These are phyloP conservation scores for Trachops cirrhosus DNA, from an alignment of 2,797 vertebrate genomes.

Conservation along the genomic window DNA sequence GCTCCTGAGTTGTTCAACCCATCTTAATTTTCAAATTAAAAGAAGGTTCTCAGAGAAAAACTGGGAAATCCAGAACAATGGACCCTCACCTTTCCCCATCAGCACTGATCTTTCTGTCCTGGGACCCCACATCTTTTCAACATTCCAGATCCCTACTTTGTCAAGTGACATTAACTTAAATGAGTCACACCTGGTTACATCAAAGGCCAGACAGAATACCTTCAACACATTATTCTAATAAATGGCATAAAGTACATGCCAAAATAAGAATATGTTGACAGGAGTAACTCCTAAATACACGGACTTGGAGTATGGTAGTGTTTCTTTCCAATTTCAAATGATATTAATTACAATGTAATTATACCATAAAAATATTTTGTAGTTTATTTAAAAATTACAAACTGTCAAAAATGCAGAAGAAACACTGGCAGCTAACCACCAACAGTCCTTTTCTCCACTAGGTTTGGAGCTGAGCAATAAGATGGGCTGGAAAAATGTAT, in stretches of 20 bases:
- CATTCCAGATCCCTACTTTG: neutral
- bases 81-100: neutral
- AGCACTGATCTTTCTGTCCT: neutral
- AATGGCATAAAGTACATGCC: neutral
- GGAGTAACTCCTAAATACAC: neutral
- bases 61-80: neutral
- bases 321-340: conserved; percentile 31
- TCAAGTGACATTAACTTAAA: conserved; percentile 37
- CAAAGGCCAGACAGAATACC: conserved; percentile 1
- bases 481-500: neutral
- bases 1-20: neutral
- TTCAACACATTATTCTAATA: neutral
- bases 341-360: neutral
- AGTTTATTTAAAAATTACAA: conserved; percentile 16
- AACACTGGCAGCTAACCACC: neutral
- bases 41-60: neutral
- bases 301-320: neutral
- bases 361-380: neutral
- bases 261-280: conserved; percentile 27
- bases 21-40: conserved; percentile 26
- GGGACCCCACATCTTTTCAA: neutral
- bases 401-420: neutral
- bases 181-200: neutral
- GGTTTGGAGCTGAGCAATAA: neutral
- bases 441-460: neutral